Evolutionary conservation across 2,888 invertebrate genomes (phyloP).

Genomic region (Schrankia costaestrigalis): DNA sequence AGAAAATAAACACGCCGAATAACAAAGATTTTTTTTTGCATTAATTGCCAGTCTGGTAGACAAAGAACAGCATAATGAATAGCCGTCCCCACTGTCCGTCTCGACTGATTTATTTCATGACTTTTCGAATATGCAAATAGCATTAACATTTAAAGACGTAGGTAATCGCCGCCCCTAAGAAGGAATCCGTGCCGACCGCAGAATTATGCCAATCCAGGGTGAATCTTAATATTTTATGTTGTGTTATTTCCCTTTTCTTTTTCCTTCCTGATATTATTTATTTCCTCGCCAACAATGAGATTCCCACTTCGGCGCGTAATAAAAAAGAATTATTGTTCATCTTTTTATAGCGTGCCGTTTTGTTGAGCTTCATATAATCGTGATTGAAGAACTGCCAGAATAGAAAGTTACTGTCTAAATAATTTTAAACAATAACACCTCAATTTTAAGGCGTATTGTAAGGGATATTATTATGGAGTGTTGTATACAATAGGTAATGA

Average conservation of each 20-base stretch:
- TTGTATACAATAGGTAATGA: too few relatives aligned
- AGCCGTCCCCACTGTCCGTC: slow-evolving; percentile 75
- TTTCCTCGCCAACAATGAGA: slow-evolving; percentile 78
- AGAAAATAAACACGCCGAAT: slow-evolving; percentile 28
- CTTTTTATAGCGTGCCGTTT: slow-evolving; percentile 74
- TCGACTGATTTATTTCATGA: slow-evolving; percentile 80
- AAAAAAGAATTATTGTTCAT: slow-evolving; percentile 81
- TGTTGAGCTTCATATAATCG: slow-evolving; percentile 68
- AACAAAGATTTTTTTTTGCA: slow-evolving; percentile 50
- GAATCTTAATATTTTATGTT: slow-evolving; percentile 81
- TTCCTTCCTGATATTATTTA: slow-evolving; percentile 78
- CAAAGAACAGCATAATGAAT: slow-evolving; percentile 70
- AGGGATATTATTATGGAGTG: too few relatives aligned
- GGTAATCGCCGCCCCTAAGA: slow-evolving; percentile 65
- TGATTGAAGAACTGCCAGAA: slow-evolving; percentile 63
- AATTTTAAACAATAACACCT: neutral
- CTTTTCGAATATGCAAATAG: slow-evolving; percentile 80
- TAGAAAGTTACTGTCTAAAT: slow-evolving; percentile 18
- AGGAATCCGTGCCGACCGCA: slow-evolving; percentile 73
- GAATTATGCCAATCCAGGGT: slow-evolving; percentile 79
- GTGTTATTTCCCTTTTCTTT: slow-evolving; percentile 78
- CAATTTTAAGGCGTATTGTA: too few relatives aligned
- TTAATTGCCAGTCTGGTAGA: slow-evolving; percentile 70
- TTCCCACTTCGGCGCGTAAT: slow-evolving; percentile 79
- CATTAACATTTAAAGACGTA: slow-evolving; percentile 78